Conservation (phyloP, 2,888 invertebrate genomes). For the Torymus texanus region DNA sequence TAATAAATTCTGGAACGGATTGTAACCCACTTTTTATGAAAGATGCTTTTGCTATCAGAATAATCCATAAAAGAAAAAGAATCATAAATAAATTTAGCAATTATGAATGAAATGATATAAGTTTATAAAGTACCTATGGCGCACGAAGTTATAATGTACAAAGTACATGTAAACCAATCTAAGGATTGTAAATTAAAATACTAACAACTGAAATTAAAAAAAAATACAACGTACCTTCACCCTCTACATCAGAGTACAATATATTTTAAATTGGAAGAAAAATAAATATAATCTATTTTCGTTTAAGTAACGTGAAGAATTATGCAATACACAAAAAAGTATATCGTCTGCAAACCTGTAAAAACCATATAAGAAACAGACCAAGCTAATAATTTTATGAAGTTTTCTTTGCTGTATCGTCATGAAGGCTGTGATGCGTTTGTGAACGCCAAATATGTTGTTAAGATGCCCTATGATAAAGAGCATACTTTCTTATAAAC, state of each 20-base stretch:
- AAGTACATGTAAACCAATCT: slow-evolving; percentile 24
- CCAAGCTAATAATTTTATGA: slow-evolving; percentile 15
- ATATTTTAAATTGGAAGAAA: slow-evolving; percentile 2
- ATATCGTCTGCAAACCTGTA: neutral
- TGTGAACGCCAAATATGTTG: slow-evolving; percentile 39
- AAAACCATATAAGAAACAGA: slow-evolving; percentile 35
- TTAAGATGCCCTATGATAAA: slow-evolving; percentile 39
- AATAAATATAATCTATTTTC: slow-evolving; percentile 3
- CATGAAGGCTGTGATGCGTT: slow-evolving; percentile 50
- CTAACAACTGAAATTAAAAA: neutral
- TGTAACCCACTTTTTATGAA: neutral
- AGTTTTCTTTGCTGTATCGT: slow-evolving; percentile 31
- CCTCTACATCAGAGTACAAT: slow-evolving; percentile 8
- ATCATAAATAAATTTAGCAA: slow-evolving; percentile 15
- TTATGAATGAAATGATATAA: slow-evolving; percentile 6
- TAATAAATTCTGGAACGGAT: slow-evolving; percentile 12
- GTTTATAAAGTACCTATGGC: slow-evolving; percentile 9
- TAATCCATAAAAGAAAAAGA: neutral
- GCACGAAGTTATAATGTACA: slow-evolving; percentile 32
- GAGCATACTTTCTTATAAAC: neutral
- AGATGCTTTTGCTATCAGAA: slow-evolving; percentile 21
- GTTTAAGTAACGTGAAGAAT: neutral
- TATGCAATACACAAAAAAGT: neutral
- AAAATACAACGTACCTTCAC: too few species aligned
- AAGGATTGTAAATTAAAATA: slow-evolving; percentile 14